Conservation (phyloP, 2,888 invertebrate species). For the Cheilosia grossa region DNA sequence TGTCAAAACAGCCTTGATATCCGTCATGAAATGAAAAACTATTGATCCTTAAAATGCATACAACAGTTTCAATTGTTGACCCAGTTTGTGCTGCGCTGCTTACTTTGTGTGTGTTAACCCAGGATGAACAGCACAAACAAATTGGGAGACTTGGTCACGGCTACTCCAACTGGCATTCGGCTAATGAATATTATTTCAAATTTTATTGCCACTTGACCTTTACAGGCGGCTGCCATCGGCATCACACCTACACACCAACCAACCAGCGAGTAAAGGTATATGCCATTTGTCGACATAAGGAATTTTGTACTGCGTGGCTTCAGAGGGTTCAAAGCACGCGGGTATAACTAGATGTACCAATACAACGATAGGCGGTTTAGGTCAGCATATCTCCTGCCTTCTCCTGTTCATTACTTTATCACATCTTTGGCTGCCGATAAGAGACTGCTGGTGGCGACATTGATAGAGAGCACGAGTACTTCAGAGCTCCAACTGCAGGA, state of each 20-base stretch:
- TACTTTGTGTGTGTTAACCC: constrained; percentile 5
- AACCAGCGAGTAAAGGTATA: neutral
- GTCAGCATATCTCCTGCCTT: constrained; percentile 24
- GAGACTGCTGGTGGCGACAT: constrained; percentile 10
- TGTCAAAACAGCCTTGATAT: constrained; percentile 19
- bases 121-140: neutral
- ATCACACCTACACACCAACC: neutral
- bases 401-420: constrained; percentile 40
- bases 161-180: neutral
- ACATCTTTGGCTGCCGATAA: constrained; percentile 27
- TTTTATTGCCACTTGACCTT: constrained; percentile 52
- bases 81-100: neutral
- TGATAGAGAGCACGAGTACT: neutral
- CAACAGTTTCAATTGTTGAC: constrained; percentile 4
- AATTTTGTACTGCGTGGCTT: constrained; percentile 10
- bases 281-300: constrained; percentile 36
- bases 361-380: constrained; percentile 20
- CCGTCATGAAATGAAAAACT: constrained; percentile 33
- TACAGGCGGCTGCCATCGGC: neutral
- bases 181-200: constrained; percentile 47
- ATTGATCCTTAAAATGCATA: constrained; percentile 26
- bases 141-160: constrained; percentile 22
- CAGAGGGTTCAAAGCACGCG: neutral
- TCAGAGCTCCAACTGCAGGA: neutral
- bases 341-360: neutral